Percentiles rank a stretch among this genome's conserved stretches.
Evolutionary conservation across 2,888 invertebrate genomes (phyloP).

Genomic region (Agrotis puta): DNA sequence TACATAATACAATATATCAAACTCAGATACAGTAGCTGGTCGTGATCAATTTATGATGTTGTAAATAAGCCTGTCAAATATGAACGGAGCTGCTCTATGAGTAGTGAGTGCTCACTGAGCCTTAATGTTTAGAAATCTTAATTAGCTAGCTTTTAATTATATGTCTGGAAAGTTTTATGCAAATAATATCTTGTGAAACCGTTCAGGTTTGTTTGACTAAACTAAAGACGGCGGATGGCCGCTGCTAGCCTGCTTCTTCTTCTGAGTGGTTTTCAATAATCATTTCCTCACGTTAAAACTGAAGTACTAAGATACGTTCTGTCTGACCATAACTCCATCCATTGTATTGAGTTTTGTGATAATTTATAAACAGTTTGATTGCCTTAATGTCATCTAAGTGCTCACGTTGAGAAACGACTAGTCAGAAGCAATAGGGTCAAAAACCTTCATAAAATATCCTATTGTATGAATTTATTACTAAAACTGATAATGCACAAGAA

Average conservation of each 20-base stretch:
- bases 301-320: conserved; percentile 1
- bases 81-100: conserved; percentile 45
- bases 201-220: conserved; percentile 29
- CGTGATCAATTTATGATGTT: conserved; percentile 68
- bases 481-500: conserved; percentile 72
- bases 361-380: conserved; percentile 38
- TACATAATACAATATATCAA: conserved; percentile 69
- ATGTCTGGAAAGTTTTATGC: conserved; percentile 52
- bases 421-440: conserved; percentile 63
- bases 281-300: conserved; percentile 1
- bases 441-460: conserved; percentile 71
- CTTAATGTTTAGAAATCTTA: conserved; percentile 58
- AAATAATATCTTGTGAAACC: conserved; percentile 34
- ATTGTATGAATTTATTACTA: conserved; percentile 72
- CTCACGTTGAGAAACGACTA: conserved; percentile 56
- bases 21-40: conserved; percentile 67
- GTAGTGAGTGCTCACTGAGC: conserved; percentile 46
- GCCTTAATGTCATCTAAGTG: conserved; percentile 50
- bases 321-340: too few relatives aligned
- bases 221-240: conserved; percentile 1
- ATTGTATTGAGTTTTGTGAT: conserved; percentile 31
- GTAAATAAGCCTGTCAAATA: conserved; percentile 65
- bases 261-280: conserved; percentile 18
- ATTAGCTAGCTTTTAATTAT: conserved; percentile 53
- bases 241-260: too few relatives aligned